phyloP scores from a whole-genome alignment of 2,797 vertebrate genomes.

The Lepilemur septentrionalis region DNA sequence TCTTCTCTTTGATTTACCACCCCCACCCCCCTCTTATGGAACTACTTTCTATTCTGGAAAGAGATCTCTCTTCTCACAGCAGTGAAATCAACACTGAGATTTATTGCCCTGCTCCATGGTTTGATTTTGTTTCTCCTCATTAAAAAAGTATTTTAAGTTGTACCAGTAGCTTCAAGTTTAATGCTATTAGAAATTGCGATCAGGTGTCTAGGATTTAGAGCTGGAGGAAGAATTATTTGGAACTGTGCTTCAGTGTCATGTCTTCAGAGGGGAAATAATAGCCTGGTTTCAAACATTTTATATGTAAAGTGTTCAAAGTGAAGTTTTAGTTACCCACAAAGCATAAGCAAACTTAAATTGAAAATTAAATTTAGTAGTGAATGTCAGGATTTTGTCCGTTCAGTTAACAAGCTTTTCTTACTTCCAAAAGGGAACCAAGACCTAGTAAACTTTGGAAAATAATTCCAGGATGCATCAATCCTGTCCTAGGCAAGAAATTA shows the following conservation, averaged over 20 bases:
- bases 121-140: background rate
- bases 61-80: background rate
- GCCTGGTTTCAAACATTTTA: background rate
- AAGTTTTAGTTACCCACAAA: background rate
- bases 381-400: background rate
- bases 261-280: background rate
- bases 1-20: background rate
- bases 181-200: background rate
- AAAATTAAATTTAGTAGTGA: background rate
- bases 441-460: background rate
- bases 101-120: background rate
- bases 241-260: background rate
- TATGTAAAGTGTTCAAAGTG: background rate
- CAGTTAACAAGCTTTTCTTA: background rate
- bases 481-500: background rate
- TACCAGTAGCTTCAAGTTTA: background rate
- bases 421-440: background rate
- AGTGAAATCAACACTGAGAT: background rate
- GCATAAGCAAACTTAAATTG: background rate
- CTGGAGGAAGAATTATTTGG: background rate
- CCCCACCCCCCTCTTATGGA: background rate
- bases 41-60: background rate
- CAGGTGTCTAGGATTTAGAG: background rate
- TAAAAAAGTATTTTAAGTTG: background rate
- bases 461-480: background rate